phyloP scores from a whole-genome alignment of 1,140 invertebrate species.

The Sweltsa coloradensis region DNA sequence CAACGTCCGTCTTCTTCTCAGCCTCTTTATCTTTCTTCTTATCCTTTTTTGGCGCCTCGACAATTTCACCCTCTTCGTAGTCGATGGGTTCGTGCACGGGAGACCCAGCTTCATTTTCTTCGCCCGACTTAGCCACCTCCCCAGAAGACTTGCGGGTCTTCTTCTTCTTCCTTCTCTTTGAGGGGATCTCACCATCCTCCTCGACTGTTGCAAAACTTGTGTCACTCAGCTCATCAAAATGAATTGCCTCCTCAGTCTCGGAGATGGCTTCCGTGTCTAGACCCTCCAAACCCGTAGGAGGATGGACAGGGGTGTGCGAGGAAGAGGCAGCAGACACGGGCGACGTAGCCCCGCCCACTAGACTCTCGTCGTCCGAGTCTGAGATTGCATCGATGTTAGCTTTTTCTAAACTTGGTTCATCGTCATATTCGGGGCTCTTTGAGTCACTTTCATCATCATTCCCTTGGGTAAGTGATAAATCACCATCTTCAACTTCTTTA shows the following conservation, averaged over 20 bases:
- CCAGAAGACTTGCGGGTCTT: slow-evolving; percentile 12
- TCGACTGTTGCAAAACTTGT: slow-evolving; percentile 6
- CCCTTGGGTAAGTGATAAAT: no score
- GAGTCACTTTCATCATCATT: no score
- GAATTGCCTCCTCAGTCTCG: slow-evolving; percentile 30
- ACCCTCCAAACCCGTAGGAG: slow-evolving; percentile 36
- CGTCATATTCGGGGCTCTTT: slow-evolving; percentile 21
- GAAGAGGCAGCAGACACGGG: slow-evolving; percentile 17
- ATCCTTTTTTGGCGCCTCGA: slow-evolving; percentile 21
- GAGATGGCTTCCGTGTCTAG: slow-evolving; percentile 60
- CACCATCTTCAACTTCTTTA: slow-evolving; percentile 19
- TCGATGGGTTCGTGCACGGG: slow-evolving; percentile 19
- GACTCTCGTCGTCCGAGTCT: slow-evolving; percentile 20
- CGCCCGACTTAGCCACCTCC: slow-evolving; percentile 4
- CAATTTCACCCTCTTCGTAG: slow-evolving; percentile 40
- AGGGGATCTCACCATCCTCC: slow-evolving; percentile 19
- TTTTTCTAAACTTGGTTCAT: slow-evolving; percentile 12
- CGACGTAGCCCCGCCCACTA: slow-evolving; percentile 16
- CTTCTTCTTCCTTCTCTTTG: slow-evolving; percentile 19
- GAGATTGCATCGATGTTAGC: slow-evolving; percentile 13
- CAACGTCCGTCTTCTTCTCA: slow-evolving; percentile 23
- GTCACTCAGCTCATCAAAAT: slow-evolving; percentile 11
- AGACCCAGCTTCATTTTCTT: background rate
- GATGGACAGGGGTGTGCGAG: slow-evolving; percentile 6
- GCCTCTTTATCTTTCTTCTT: slow-evolving; percentile 29